phyloP scores from a whole-genome alignment of 2,113 vertebrate genomes.

The Heptranchias perlo region DNA sequence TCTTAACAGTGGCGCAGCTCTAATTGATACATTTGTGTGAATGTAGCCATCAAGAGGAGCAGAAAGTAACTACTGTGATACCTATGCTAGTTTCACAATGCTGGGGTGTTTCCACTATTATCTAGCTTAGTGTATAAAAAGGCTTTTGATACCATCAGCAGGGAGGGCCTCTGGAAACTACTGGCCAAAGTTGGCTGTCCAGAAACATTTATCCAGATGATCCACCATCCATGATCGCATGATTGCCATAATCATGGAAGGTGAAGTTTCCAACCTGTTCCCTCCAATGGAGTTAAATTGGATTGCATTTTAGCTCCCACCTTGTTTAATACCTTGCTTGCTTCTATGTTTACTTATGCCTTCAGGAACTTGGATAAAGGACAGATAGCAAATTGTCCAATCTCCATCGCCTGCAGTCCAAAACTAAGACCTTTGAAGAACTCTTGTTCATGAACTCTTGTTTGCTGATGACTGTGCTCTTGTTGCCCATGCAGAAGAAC shows the following conservation, averaged over 20 bases:
- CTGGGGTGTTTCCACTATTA: not conserved
- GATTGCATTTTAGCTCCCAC: too few relatives aligned
- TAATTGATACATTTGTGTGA: not conserved
- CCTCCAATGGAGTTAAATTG: too few relatives aligned
- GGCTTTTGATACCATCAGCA: too few relatives aligned
- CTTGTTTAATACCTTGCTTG: too few relatives aligned
- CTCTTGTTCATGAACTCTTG: not conserved
- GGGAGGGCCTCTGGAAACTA: too few relatives aligned
- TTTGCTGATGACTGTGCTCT: not conserved
- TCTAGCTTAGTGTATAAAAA: not conserved
- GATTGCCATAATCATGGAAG: too few relatives aligned
- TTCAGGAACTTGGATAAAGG: too few relatives aligned
- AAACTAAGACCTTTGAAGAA: not conserved
- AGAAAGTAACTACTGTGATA: not conserved
- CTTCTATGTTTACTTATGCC: too few relatives aligned
- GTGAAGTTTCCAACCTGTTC: too few relatives aligned
- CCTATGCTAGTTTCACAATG: not conserved
- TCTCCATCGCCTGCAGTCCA: not conserved
- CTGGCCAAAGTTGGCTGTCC: too few relatives aligned
- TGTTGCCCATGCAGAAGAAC: not conserved
- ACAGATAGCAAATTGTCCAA: not conserved
- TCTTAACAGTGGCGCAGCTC: not conserved
- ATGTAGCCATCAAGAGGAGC: not conserved
- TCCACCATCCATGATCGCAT: too few relatives aligned
- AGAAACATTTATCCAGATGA: too few relatives aligned